Conservation (phyloP, 2,797 vertebrate species). For the Phalloptychus januarius region DNA sequence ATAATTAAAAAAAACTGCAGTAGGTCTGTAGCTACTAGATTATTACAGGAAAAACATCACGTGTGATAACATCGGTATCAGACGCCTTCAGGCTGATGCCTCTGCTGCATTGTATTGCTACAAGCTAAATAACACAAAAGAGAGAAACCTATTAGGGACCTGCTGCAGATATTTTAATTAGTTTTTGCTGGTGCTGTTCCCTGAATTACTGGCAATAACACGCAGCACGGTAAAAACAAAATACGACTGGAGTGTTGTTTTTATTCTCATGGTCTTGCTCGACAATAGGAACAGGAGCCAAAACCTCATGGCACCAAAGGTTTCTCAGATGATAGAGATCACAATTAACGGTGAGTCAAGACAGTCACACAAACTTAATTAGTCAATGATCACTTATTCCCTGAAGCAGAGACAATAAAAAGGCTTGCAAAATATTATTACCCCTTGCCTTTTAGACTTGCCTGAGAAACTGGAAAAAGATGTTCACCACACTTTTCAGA, state of each 20-base stretch:
- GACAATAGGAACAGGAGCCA: slow-evolving; percentile 62
- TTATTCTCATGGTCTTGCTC: slow-evolving; percentile 8
- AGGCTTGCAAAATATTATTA: neutral
- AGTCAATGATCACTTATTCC: neutral
- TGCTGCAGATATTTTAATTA: neutral
- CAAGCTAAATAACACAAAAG: neutral
- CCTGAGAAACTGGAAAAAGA: neutral
- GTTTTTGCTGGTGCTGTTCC: neutral
- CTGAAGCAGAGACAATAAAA: neutral
- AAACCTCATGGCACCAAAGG: slow-evolving; percentile 51
- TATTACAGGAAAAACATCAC: neutral
- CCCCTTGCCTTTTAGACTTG: no score
- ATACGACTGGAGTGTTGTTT: neutral
- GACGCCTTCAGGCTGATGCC: neutral
- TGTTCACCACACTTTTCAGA: neutral
- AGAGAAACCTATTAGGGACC: neutral
- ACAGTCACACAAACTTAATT: slow-evolving; percentile 1
- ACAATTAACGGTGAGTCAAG: slow-evolving; percentile 66
- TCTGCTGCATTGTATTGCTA: neutral
- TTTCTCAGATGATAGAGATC: slow-evolving; percentile 66
- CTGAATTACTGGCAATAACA: neutral
- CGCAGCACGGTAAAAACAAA: fast-evolving
- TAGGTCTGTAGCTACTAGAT: neutral
- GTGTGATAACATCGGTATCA: neutral
- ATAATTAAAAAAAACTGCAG: neutral